phyloP scores from a whole-genome alignment of 2,113 vertebrate species.

The Antechinus flavipes region DNA sequence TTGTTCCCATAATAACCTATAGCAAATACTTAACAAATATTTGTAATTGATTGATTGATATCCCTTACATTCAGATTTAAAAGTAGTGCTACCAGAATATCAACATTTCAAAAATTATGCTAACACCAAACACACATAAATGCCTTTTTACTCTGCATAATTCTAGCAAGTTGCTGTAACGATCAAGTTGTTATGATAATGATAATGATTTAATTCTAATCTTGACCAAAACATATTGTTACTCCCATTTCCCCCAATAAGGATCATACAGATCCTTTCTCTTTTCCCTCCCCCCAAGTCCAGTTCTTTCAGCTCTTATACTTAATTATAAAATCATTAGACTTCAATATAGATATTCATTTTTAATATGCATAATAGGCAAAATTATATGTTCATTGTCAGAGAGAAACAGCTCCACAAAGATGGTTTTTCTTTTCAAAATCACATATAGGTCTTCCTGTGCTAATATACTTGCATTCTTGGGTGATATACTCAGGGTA shows the following conservation, averaged over 20 bases:
- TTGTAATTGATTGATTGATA: background rate
- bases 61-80: background rate
- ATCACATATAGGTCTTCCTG: background rate
- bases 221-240: background rate
- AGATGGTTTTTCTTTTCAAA: background rate
- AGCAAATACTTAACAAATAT: background rate
- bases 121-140: background rate
- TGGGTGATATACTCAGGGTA: background rate
- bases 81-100: background rate
- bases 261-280: background rate
- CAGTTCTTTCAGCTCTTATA: background rate
- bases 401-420: background rate
- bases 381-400: background rate
- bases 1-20: background rate
- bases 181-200: background rate
- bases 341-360: too few species aligned
- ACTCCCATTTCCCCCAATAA: background rate
- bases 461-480: background rate
- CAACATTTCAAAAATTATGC: background rate
- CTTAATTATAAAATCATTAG: background rate
- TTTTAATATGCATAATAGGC: background rate
- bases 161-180: background rate
- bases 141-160: background rate
- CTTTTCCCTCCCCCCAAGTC: background rate
- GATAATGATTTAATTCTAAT: background rate